Evolutionary conservation across 1,140 invertebrate genomes (phyloP).

Genomic region (Amyelois transitella): DNA sequence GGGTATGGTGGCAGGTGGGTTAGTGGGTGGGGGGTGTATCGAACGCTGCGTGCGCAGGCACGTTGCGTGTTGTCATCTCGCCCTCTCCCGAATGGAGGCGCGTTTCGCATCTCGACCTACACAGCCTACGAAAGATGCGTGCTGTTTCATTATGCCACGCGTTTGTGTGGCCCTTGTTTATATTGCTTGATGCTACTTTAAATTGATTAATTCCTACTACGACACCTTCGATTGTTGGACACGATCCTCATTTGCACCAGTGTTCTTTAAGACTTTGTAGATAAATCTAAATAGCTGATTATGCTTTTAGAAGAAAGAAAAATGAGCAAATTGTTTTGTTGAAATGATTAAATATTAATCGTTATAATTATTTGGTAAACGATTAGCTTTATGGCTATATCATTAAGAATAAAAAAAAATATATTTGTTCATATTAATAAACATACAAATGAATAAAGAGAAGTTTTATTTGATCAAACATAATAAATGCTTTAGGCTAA

Average conservation of each 20-base stretch:
- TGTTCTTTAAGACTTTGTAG: too few species aligned
- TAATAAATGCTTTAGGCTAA: too few species aligned
- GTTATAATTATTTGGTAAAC: too few species aligned
- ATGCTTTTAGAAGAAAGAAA: too few species aligned
- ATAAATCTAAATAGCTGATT: too few species aligned
- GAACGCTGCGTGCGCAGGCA: slow-evolving; percentile 61
- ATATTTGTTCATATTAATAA: too few species aligned
- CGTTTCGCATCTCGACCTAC: slow-evolving; percentile 32
- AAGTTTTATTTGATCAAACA: too few species aligned
- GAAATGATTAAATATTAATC: too few species aligned
- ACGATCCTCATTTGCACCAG: slow-evolving; percentile 5
- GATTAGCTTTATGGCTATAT: too few species aligned
- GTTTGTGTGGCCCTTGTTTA: slow-evolving; percentile 66
- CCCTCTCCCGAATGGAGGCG: slow-evolving; percentile 19
- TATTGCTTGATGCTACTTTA: slow-evolving; percentile 66
- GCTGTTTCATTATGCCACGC: slow-evolving; percentile 58
- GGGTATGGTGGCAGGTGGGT: slow-evolving; percentile 42
- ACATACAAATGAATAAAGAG: too few species aligned
- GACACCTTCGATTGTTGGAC: slow-evolving; percentile 47
- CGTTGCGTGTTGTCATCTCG: slow-evolving; percentile 40
- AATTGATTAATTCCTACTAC: slow-evolving; percentile 66
- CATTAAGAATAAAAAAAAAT: too few species aligned
- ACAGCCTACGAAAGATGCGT: slow-evolving; percentile 55
- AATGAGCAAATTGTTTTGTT: too few species aligned
- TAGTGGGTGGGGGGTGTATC: slow-evolving; percentile 37